phyloP scores from a whole-genome alignment of 2,797 vertebrate species.

The Knipowitschia caucasica region DNA sequence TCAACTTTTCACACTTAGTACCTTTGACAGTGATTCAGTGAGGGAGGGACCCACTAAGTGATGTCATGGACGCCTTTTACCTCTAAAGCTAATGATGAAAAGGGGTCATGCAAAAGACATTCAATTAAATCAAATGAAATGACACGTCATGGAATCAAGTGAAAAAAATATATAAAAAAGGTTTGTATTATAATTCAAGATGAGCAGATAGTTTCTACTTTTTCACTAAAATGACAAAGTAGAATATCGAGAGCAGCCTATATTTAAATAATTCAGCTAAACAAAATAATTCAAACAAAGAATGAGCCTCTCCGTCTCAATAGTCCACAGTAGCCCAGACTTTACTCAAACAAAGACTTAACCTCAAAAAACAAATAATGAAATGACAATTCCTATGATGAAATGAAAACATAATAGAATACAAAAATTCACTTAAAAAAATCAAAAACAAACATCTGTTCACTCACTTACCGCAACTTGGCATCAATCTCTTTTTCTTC shows the following conservation, averaged over 20 bases:
- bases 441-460: neutral
- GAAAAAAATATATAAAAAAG: neutral
- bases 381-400: neutral
- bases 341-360: too few species aligned
- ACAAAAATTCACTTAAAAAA: neutral
- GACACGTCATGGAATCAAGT: neutral
- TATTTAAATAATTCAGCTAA: too few species aligned
- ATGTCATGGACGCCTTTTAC: constrained; percentile 75
- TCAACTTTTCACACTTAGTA: constrained; percentile 67
- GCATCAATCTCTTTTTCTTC: constrained; percentile 99
- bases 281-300: too few species aligned
- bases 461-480: constrained; percentile 79
- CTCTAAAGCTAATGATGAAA: constrained; percentile 69
- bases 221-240: too few species aligned
- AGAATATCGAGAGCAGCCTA: too few species aligned
- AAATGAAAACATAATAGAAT: neutral
- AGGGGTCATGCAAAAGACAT: constrained; percentile 64
- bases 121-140: constrained; percentile 34
- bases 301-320: too few species aligned
- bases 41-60: constrained; percentile 67
- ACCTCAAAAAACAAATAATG: neutral
- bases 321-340: too few species aligned
- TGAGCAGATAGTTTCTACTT: too few species aligned
- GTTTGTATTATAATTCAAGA: neutral
- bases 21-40: constrained; percentile 72